Base-by-base conservation (phyloP, 2,888 invertebrate species). In the Drosophila conformis region DNA sequence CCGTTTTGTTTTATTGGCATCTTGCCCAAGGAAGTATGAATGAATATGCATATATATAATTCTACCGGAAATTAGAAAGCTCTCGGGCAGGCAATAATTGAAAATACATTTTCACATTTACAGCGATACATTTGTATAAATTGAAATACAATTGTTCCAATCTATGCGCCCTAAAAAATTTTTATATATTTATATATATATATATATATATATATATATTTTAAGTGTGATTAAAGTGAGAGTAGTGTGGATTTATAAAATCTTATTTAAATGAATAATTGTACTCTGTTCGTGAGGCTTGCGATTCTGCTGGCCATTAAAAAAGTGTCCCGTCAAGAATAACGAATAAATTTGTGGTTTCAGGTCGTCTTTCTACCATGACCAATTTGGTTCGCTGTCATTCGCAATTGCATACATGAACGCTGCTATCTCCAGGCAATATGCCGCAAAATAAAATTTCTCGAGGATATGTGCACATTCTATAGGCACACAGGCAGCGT, bases 11-110 rank as follows among this genome's bases (percentile, higher is more conserved):
- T 71, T 65, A 70, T 67, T 60, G 11, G 48, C 31, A 60, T 48
- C 33, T 65, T 68, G 64, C 52, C 25, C 54, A 57, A 64, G 67
- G 65, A 60, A 54, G 63, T 70, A 63, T 33, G 48, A 67, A 63
- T 60, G 48, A 67, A 63, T 60, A 58, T 59, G 62, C 53, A 33
- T 67, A 27, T 40, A 27, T 13, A 61, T 33, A 52, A 51, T n/a
- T 27, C 25, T 21, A 68, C 83, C 86, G 82, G 82, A 82, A 73
- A 82, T 82, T 69, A 73, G 58, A 69, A 25, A 62, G 33, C 54
- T 29, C 53, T 60, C 52, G 60, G 40, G n/a, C 59, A 52, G 1
- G 21, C 25, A 72, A 63, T 38, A 76, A 72, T 72, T 52, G 51
- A 48, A 64, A 60, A 57, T 48, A 49, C 53, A 72, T 73, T 53